phyloP scores from a whole-genome alignment of 2,888 invertebrate genomes.

The Sclerodermus sp. region DNA sequence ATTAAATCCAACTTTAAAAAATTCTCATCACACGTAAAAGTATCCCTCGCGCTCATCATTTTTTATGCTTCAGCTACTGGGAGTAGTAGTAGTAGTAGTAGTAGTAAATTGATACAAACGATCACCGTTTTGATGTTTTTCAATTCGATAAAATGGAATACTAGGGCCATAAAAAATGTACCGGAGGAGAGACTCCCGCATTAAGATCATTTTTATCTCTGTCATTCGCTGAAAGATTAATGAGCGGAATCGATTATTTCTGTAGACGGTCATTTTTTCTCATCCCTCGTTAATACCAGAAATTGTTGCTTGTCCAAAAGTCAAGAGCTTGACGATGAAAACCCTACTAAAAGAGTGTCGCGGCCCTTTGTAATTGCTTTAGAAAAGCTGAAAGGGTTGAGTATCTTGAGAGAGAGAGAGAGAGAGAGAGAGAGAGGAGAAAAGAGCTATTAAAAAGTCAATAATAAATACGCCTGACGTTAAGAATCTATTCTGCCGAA shows the following conservation, averaged over 20 bases:
- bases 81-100: neutral
- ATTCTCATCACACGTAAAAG: no score
- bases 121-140: conserved; percentile 14
- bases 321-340: no score
- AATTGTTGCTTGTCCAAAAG: no score
- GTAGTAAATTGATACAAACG: conserved; percentile 46
- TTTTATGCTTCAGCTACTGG: conserved; percentile 4
- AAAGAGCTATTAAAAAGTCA: no score
- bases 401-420: conserved; percentile 18
- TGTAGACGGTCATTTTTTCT: no score
- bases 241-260: no score
- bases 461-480: no score
- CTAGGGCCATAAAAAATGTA: conserved; percentile 11
- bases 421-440: no score
- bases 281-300: no score
- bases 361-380: conserved; percentile 22
- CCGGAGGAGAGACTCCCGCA: neutral
- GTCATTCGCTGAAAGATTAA: no score
- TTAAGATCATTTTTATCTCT: neutral
- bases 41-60: conserved; percentile 13
- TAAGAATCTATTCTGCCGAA: no score
- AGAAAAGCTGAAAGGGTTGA: conserved; percentile 27
- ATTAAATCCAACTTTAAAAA: neutral
- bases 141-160: conserved; percentile 17
- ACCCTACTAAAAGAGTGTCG: no score